Base-by-base conservation (phyloP, 2,888 invertebrate species). In the Leptura quadrifasciata region DNA sequence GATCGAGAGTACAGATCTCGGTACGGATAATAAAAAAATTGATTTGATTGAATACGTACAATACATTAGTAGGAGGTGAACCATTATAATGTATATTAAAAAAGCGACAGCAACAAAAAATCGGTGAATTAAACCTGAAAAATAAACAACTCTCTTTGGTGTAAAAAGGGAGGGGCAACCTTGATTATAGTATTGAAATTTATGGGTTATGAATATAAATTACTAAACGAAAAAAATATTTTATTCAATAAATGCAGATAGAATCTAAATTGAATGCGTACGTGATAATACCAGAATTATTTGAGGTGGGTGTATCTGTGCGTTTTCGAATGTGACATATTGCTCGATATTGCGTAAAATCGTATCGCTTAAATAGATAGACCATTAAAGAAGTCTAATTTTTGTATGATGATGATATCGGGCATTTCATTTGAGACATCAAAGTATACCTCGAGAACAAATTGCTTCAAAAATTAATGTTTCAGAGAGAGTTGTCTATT, bases 121-220 rank as follows among this genome's bases (percentile, higher is more conserved):
- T n/a, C 47, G 3, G 47, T 47, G n/a, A 47, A 47, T 47, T 47
- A 2, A 47, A 47, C n/a, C n/a, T 47, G 15, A 47, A 47, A 47
- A n/a, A 47, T 47, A 47, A 47, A 47, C 47, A 47, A 47, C 47
- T 47, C 47, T 2, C 5, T n/a, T 47, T 47, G 47, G 15, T 15
- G 47, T 47, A 47, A 47, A 47, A n/a, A 47, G 47, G 47, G 47
- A 15, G 47, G 12, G 47, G 12, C 47, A 47, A 47, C 47, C 47
- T 47, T 47, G 47, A n/a, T 47, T 47, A 47, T 15, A 47, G 47
- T 47, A 47, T 47, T 47, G 47, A 4, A 47, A 47, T 47, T 47
- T 47, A n/a, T 47, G 47, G 47, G 47, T 47, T 47, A 47, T 47
- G 47, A 47, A 47, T 47, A 47, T n/a, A 47, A 47, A 47, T 47